phyloP scores from a whole-genome alignment of 1,140 invertebrate species.

The Cydia fagiglandana region DNA sequence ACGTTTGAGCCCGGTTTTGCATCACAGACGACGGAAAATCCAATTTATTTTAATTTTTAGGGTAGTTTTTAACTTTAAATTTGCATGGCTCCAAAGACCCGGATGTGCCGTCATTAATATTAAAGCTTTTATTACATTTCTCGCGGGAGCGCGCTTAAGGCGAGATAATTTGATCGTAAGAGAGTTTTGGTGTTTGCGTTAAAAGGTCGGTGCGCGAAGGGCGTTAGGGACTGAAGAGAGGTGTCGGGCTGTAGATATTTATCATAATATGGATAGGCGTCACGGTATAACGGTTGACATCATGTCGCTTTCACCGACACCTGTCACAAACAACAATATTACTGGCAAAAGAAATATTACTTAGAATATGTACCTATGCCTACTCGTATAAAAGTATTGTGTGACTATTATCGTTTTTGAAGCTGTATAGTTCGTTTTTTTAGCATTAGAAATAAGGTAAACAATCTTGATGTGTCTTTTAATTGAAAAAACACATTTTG shows the following conservation, averaged over 20 bases:
- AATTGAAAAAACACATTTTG: no score
- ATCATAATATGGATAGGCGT: slow-evolving; percentile 10
- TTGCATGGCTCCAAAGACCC: neutral
- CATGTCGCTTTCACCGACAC: slow-evolving; percentile 1
- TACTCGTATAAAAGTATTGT: no score
- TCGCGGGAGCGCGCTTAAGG: slow-evolving; percentile 1
- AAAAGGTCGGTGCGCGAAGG: slow-evolving; percentile 1
- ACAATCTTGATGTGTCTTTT: no score
- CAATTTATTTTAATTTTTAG: slow-evolving; percentile 42
- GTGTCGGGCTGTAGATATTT: neutral
- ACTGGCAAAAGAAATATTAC: neutral
- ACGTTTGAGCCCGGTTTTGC: slow-evolving; percentile 55
- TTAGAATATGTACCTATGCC: neutral
- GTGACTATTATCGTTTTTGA: no score
- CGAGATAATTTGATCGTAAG: slow-evolving; percentile 31
- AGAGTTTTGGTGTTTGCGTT: slow-evolving; percentile 27
- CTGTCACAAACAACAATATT: slow-evolving; percentile 1
- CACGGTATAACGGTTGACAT: neutral
- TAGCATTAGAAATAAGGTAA: no score
- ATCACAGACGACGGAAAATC: slow-evolving; percentile 58
- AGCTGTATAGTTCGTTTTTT: no score
- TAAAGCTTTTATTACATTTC: slow-evolving; percentile 17
- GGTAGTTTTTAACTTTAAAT: slow-evolving; percentile 24
- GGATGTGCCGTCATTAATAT: slow-evolving; percentile 21
- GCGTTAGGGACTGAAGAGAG: neutral